A percentile compares a stretch with the other conserved stretches of the same genome.
Evolutionary conservation across 2,888 invertebrate genomes (phyloP).

Genomic region (Junonia oenone): DNA sequence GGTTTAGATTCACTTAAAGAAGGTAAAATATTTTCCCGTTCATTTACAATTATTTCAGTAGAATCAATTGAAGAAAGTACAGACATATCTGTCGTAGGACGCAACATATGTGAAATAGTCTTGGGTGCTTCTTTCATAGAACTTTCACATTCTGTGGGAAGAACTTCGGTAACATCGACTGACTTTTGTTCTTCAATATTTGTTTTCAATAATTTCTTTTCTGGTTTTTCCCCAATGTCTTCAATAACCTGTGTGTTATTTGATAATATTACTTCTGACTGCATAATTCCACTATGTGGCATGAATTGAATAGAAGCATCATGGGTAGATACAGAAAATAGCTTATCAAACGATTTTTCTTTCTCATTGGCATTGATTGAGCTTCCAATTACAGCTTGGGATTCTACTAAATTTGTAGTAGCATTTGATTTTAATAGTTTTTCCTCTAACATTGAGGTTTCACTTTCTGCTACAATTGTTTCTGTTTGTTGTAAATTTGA

Average conservation of each 20-base stretch:
- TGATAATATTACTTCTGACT: conserved; percentile 52
- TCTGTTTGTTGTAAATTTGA: conserved; percentile 70
- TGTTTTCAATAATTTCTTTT: conserved; percentile 33
- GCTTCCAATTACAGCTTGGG: conserved; percentile 78
- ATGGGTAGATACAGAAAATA: conserved; percentile 33
- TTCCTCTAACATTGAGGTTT: conserved; percentile 52
- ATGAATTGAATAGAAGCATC: conserved; percentile 51
- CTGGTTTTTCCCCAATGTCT: conserved; percentile 52
- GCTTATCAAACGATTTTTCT: conserved; percentile 69
- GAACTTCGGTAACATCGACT: conserved; percentile 49
- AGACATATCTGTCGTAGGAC: conserved; percentile 52
- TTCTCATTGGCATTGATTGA: conserved; percentile 76
- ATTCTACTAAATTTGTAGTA: conserved; percentile 68
- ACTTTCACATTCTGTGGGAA: conserved; percentile 47
- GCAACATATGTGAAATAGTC: conserved; percentile 41
- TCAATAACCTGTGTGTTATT: conserved; percentile 41
- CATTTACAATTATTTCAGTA: conserved; percentile 46
- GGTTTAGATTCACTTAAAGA: conserved; percentile 40
- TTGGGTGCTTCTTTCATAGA: conserved; percentile 27
- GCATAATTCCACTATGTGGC: conserved; percentile 52
- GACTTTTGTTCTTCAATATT: conserved; percentile 43
- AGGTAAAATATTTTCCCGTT: conserved; percentile 42
- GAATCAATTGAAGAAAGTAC: conserved; percentile 39
- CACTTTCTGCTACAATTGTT: conserved; percentile 71
- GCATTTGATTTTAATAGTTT: conserved; percentile 50